phyloP scores from a whole-genome alignment of 2,888 invertebrate genomes.

The Ormia ochracea region DNA sequence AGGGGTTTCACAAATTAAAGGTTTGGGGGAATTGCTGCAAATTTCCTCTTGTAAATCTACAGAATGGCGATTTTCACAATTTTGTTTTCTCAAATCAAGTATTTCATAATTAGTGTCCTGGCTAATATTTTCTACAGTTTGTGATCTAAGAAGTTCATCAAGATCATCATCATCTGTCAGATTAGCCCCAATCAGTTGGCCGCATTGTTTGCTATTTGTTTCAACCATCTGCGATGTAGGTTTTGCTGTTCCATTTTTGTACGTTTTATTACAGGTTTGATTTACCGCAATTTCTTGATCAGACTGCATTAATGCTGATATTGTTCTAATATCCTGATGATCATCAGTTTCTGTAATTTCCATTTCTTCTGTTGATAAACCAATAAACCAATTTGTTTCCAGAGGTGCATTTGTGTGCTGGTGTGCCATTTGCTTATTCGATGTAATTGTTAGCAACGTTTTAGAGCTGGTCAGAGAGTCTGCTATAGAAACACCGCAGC shows the following conservation, averaged over 20 bases:
- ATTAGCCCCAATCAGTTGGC: conserved; percentile 14
- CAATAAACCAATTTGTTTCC: background rate
- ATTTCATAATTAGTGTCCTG: conserved; percentile 69
- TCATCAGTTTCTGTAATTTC: conserved; percentile 48
- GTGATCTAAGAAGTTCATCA: background rate
- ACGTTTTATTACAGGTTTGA: conserved; percentile 38
- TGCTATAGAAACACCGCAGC: too few species aligned
- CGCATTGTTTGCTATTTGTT: background rate
- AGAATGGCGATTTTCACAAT: conserved; percentile 63
- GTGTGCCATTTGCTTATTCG: background rate
- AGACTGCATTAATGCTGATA: conserved; percentile 9
- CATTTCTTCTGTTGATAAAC: background rate
- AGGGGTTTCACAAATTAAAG: conserved; percentile 50
- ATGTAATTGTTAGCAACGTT: too few species aligned
- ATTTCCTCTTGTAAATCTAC: background rate
- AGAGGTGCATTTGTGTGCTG: background rate
- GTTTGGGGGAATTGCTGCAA: background rate
- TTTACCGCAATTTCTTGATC: conserved; percentile 47
- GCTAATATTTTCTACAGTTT: background rate
- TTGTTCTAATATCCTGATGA: background rate
- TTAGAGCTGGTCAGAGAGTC: too few species aligned
- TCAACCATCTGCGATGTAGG: background rate
- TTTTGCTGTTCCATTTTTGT: background rate
- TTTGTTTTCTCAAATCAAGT: conserved; percentile 70
- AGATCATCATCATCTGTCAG: conserved; percentile 62